Conservation (phyloP, 2,797 vertebrate genomes). For the Phataginus tetradactyla region DNA sequence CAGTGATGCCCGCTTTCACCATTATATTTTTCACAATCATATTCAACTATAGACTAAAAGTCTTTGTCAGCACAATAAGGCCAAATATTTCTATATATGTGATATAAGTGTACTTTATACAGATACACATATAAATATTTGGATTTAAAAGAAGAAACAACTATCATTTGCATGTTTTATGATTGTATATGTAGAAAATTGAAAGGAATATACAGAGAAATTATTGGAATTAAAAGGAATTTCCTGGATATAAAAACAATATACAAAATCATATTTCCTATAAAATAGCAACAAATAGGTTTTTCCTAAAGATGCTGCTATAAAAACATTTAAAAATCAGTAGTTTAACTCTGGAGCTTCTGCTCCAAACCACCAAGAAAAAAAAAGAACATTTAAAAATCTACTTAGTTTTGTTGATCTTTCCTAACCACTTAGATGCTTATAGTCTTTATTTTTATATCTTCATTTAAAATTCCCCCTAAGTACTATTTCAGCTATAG, state of each 20-base stretch:
- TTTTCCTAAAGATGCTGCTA: neutral
- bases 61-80: neutral
- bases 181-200: neutral
- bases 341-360: too few species aligned
- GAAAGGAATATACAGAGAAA: neutral
- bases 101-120: neutral
- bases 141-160: neutral
- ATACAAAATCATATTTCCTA: neutral
- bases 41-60: neutral
- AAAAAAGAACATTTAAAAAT: neutral
- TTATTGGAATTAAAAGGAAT: neutral
- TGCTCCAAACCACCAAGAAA: too few species aligned
- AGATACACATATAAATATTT: neutral
- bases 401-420: neutral
- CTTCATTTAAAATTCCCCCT: neutral
- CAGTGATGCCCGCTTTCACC: neutral
- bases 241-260: neutral
- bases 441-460: constrained; percentile 23
- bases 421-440: neutral
- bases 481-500: neutral
- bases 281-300: neutral
- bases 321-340: neutral
- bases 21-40: neutral
- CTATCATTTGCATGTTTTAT: neutral
- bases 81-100: neutral